Percentiles rank a stretch among this genome's conserved stretches.
Evolutionary conservation across 2,113 vertebrate species (phyloP).

Genomic region (Anolis carolinensis): DNA sequence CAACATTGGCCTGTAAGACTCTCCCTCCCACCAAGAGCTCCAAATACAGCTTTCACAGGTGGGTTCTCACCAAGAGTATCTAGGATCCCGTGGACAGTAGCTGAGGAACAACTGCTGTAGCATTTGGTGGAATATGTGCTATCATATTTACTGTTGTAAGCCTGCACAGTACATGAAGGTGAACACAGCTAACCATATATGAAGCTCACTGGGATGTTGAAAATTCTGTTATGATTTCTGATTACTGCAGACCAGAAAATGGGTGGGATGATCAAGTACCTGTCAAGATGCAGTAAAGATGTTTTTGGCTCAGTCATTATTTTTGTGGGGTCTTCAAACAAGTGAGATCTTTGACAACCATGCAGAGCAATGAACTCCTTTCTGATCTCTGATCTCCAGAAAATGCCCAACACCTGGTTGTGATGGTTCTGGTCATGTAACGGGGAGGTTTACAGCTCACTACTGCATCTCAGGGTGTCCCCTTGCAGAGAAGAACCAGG

Average conservation of each 20-base stretch:
- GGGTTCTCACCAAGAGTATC: constrained; percentile 41
- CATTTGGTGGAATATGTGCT: neutral
- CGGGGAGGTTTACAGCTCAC: constrained; percentile 95
- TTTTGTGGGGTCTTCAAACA: neutral
- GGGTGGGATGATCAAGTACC: neutral
- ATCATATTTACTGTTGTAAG: neutral
- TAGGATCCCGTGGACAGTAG: neutral
- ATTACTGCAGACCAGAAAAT: neutral
- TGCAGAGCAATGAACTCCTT: neutral
- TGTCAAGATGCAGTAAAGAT: neutral
- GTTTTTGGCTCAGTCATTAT: neutral
- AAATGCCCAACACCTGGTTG: constrained; percentile 98
- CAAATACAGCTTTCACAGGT: constrained; percentile 98
- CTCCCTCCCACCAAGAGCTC: constrained; percentile 85
- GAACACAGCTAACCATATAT: neutral
- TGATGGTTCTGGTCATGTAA: constrained; percentile 96
- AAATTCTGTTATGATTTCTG: neutral
- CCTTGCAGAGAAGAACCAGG: constrained; percentile 94
- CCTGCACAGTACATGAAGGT: neutral
- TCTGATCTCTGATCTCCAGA: constrained; percentile 72
- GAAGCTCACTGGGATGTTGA: neutral
- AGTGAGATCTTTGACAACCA: neutral
- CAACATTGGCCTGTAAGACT: constrained; percentile 85
- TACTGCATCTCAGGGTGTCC: constrained; percentile 98
- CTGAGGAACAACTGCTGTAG: neutral